Percentiles rank a stretch among this genome's conserved stretches.
These are phyloP conservation scores for Drosophila sulfurigaster DNA, from an alignment of 1,140 invertebrate genomes.

Conservation along the genomic window DNA sequence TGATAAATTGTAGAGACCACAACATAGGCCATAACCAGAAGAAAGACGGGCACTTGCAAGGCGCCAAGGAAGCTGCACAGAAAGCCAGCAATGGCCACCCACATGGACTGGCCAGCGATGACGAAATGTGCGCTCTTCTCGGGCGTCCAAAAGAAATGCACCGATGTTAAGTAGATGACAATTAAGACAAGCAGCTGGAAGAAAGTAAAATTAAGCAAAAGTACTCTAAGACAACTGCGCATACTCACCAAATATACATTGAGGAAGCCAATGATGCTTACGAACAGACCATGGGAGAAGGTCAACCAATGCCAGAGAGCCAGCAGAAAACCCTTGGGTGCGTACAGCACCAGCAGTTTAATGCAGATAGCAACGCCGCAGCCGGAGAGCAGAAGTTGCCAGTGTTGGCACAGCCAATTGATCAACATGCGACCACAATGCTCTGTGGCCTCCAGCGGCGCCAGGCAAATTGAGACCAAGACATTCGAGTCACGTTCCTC, in stretches of 20 bases:
- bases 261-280: conserved; percentile 85
- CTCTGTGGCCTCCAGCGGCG: conserved; percentile 90
- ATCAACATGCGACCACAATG: conserved; percentile 89
- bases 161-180: conserved; percentile 85
- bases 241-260: conserved; percentile 85
- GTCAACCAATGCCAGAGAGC: conserved; percentile 85
- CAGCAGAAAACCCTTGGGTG: conserved; percentile 86
- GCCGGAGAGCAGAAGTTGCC: conserved; percentile 86
- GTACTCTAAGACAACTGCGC: neutral
- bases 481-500: conserved; percentile 87
- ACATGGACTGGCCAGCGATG: conserved; percentile 86
- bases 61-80: conserved; percentile 86
- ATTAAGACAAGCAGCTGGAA: conserved; percentile 85
- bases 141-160: conserved; percentile 87
- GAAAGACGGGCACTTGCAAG: conserved; percentile 87
- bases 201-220: neutral
- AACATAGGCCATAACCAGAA: conserved; percentile 81
- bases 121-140: conserved; percentile 86
- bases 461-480: conserved; percentile 88
- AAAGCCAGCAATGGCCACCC: conserved; percentile 87
- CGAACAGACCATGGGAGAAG: conserved; percentile 82
- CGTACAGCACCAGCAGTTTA: conserved; percentile 85
- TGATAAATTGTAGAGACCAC: conserved; percentile 87
- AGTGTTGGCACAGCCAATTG: conserved; percentile 86
- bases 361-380: conserved; percentile 67